These are phyloP conservation scores for Acleris sparsana DNA, from an alignment of 2,888 invertebrate genomes.

Conservation along the genomic window DNA sequence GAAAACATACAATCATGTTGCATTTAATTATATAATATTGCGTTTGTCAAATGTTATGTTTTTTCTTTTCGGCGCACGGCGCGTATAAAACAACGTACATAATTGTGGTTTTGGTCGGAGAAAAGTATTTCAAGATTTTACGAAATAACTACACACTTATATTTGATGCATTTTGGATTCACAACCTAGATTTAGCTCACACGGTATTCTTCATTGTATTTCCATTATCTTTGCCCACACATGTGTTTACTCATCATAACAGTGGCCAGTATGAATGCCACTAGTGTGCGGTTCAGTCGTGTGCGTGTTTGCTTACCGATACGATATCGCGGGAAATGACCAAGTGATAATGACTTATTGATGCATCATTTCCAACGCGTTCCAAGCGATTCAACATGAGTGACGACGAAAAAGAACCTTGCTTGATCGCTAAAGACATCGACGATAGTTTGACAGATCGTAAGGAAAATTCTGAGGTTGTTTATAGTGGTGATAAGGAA, in stretches of 20 bases:
- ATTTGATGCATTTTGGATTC: too few species aligned
- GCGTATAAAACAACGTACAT: too few species aligned
- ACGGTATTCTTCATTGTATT: not conserved
- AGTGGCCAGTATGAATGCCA: slow-evolving; percentile 54
- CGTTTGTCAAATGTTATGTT: too few species aligned
- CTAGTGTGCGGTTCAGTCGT: slow-evolving; percentile 44
- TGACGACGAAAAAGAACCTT: slow-evolving; percentile 55
- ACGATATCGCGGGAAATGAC: slow-evolving; percentile 55
- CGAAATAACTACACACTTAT: too few species aligned
- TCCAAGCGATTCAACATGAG: slow-evolving; percentile 50
- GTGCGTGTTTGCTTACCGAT: slow-evolving; percentile 46
- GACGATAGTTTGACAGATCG: slow-evolving; percentile 33
- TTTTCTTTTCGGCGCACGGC: too few species aligned
- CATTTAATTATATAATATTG: too few species aligned
- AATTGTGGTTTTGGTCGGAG: too few species aligned
- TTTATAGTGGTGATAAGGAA: slow-evolving; percentile 30
- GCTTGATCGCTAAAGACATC: slow-evolving; percentile 40
- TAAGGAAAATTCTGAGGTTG: slow-evolving; percentile 29
- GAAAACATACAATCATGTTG: too few species aligned
- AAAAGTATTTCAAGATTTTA: too few species aligned
- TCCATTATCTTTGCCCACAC: slow-evolving; percentile 54
- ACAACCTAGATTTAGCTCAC: not conserved
- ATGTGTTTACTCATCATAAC: slow-evolving; percentile 59
- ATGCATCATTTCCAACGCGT: slow-evolving; percentile 22
- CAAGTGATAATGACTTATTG: slow-evolving; percentile 50